Evolutionary conservation across 1,140 invertebrate genomes (phyloP).

Genomic region (Microplitis mediator): DNA sequence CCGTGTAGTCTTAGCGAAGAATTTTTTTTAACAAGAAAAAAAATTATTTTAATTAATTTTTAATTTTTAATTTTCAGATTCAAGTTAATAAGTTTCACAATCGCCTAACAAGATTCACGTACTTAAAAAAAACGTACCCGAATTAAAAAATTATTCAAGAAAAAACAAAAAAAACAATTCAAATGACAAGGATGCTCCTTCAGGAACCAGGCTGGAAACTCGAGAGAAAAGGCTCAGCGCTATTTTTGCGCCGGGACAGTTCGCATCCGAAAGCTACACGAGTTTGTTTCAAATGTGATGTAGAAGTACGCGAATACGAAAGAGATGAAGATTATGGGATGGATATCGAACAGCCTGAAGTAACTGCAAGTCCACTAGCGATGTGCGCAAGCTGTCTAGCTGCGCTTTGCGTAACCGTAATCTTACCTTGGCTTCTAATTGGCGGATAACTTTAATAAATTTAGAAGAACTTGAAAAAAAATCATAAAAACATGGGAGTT

Average conservation of each 20-base stretch:
- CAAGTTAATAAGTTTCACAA: background rate
- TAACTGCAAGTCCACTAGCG: constrained; percentile 54
- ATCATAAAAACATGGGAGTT: background rate
- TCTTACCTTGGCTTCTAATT: constrained; percentile 58
- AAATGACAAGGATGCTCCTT: constrained; percentile 51
- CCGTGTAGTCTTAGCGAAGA: background rate
- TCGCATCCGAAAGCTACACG: constrained; percentile 47
- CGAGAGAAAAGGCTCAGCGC: constrained; percentile 58
- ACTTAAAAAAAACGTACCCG: background rate
- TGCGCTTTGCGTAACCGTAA: constrained; percentile 57
- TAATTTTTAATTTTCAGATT: background rate
- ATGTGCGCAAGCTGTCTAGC: constrained; percentile 59
- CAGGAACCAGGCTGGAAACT: constrained; percentile 63
- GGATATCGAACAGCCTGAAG: constrained; percentile 39
- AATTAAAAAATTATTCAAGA: background rate
- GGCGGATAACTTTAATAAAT: constrained; percentile 44
- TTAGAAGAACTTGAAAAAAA: background rate
- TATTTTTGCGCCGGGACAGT: constrained; percentile 56
- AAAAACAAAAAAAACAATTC: constrained; percentile 18
- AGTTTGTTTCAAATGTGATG: constrained; percentile 62
- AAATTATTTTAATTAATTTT: background rate
- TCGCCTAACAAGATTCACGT: background rate
- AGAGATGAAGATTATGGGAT: constrained; percentile 53
- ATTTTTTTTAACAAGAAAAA: background rate
- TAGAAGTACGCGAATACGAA: constrained; percentile 61